Evolutionary conservation across 1,140 invertebrate species (phyloP).

Genomic region (Temnothorax nylanderi): DNA sequence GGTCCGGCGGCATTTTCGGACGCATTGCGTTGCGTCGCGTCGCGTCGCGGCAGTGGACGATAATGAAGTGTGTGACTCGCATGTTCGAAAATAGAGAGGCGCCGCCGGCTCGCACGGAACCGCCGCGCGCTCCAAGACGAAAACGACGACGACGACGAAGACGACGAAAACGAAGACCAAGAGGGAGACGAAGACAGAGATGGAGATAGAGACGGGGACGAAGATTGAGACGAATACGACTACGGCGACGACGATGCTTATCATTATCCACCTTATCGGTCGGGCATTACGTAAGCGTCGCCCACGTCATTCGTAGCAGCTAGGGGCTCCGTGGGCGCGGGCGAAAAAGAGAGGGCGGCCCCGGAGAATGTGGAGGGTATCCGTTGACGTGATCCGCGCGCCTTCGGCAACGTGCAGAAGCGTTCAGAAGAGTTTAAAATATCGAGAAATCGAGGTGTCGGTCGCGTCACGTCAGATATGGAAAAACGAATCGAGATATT

Average conservation of each 20-base stretch:
- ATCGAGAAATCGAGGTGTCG: neutral
- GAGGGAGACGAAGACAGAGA: neutral
- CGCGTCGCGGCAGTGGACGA: conserved; percentile 37
- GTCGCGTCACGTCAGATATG: neutral
- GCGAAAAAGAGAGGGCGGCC: neutral
- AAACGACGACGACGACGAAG: neutral
- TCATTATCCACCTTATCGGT: conserved; percentile 72
- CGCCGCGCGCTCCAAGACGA: neutral
- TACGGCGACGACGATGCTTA: conserved; percentile 13
- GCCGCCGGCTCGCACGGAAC: conserved; percentile 57
- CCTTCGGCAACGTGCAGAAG: neutral
- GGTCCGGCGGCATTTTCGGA: conserved; percentile 42
- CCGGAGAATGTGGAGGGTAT: neutral
- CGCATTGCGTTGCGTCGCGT: conserved; percentile 5
- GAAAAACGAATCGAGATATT: neutral
- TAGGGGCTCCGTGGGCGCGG: conserved; percentile 50
- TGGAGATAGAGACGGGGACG: neutral
- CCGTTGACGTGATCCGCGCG: neutral
- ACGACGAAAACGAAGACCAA: neutral
- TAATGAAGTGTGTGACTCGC: conserved; percentile 58
- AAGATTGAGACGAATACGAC: neutral
- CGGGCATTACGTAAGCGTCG: conserved; percentile 70
- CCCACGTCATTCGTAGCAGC: conserved; percentile 62
- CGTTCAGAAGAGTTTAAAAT: neutral
- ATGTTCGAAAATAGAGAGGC: conserved; percentile 73